Conservation (phyloP, 2,797 vertebrate genomes). For the Siniperca obscura region DNA sequence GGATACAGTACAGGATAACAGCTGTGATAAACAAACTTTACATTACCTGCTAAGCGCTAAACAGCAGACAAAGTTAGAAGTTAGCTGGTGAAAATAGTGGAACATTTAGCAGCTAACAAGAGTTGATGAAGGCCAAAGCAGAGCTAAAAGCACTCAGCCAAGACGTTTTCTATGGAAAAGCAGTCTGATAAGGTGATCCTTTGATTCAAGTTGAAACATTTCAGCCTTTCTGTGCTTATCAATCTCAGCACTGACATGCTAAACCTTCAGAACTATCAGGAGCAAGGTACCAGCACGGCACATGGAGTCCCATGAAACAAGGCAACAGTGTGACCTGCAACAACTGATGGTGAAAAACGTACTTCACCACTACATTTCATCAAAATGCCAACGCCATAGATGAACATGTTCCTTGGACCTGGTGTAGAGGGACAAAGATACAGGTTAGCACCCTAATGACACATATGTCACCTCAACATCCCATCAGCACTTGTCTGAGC, state of each 20-base stretch:
- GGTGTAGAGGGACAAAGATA: background rate
- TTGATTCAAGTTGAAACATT: background rate
- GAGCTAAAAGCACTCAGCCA: background rate
- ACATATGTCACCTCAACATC: background rate
- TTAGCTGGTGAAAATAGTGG: background rate
- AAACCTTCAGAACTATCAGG: constrained; percentile 16
- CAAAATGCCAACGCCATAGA: background rate
- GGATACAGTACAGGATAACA: no score
- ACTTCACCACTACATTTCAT: background rate
- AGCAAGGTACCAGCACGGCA: background rate
- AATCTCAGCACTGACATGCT: background rate
- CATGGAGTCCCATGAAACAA: background rate
- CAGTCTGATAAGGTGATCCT: background rate
- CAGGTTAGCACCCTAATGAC: background rate
- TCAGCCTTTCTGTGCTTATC: background rate
- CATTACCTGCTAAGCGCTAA: background rate
- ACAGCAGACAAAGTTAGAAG: background rate
- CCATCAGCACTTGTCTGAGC: background rate
- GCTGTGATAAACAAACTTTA: background rate
- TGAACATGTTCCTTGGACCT: background rate
- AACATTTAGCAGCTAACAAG: background rate
- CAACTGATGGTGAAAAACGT: background rate
- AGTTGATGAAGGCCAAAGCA: background rate
- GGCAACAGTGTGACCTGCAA: background rate
- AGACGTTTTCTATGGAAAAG: background rate